Base-by-base conservation (phyloP, 2,113 vertebrate species). In the Nicator chloris region DNA sequence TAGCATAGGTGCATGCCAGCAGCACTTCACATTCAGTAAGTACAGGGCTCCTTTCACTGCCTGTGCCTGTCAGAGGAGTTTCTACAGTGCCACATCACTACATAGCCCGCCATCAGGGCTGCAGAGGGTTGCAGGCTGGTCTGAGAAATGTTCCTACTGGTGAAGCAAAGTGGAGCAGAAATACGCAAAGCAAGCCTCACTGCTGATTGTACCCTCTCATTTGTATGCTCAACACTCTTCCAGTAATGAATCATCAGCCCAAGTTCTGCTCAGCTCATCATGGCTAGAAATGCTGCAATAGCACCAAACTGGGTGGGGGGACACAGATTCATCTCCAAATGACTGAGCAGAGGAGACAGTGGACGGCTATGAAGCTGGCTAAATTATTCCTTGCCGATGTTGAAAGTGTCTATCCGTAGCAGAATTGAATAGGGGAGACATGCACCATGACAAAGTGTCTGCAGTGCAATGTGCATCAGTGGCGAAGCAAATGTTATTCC, bases 221-320 rank as follows among this genome's bases (percentile, higher is more conserved):
- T 91, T 93, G 86, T 95, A 96, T 95, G 92, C 91, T 94, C 26
- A 65, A 69, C 77, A 75, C 72, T 84, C 85, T 90, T 40, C 60
- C 92, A 90, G 57, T 90, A 92, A 92, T 96, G 94, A 97, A 93
- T 96, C 92, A 96, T 92, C 95, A 96, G 49, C 60, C 69, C 61
- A 90, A 86, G 53, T 93, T 97, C 70, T 88, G 56, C 72, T 93
- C 90, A 78, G 59, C 80, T 96, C 44, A 64, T 92, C 80, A 39
- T 69, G 79, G 82, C 64, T 94, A 47, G 68, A 88, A 94, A 83
- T 51, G 37, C 88, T 93, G 88, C 92, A 95, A 75, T 68, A 94
- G 60, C 72, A 81, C 33, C 45, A 75, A 60, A 64, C 22, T 37
- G 15, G 11, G 23, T 24, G 33, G 27, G 16, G 39, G 17, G 8